Evolutionary conservation across 2,888 invertebrate species (phyloP).

Genomic region (Cephus sareptanus): DNA sequence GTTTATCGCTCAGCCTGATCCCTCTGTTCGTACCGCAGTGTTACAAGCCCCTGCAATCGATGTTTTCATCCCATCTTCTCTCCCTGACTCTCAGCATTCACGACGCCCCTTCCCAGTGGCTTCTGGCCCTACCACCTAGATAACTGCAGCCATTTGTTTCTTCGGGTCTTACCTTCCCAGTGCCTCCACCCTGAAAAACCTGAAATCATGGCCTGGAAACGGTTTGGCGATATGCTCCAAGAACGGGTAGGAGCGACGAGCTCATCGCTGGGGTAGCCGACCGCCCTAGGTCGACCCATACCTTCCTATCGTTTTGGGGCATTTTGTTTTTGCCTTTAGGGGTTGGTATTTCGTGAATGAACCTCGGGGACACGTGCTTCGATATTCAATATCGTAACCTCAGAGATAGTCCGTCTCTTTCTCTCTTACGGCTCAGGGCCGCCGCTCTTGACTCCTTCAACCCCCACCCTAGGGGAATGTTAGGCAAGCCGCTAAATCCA

Average conservation of each 20-base stretch:
- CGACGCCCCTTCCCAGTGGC: constrained; percentile 3
- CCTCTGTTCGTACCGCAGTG: constrained; percentile 58
- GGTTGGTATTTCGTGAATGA: constrained; percentile 23
- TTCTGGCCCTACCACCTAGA: constrained; percentile 23
- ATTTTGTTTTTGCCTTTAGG: no score
- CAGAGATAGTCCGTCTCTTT: no score
- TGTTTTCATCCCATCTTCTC: constrained; percentile 54
- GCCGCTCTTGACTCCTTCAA: constrained; percentile 8
- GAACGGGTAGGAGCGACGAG: no score
- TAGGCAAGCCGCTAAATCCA: constrained; percentile 31
- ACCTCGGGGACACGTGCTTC: constrained; percentile 40
- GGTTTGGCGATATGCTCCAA: no score
- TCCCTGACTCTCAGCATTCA: background rate
- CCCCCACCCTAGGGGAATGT: constrained; percentile 30
- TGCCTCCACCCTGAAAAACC: no score
- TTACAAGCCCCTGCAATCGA: constrained; percentile 60
- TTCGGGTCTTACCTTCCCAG: constrained; percentile 13
- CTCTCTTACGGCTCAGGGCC: no score
- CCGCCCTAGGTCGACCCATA: no score
- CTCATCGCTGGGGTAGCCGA: no score
- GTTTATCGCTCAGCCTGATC: constrained; percentile 57
- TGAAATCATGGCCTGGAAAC: no score
- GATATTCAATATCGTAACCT: constrained; percentile 43
- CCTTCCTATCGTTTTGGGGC: no score
- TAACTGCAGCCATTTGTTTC: constrained; percentile 51